phyloP scores from a whole-genome alignment of 2,888 invertebrate genomes.

The Pandemis heparana region DNA sequence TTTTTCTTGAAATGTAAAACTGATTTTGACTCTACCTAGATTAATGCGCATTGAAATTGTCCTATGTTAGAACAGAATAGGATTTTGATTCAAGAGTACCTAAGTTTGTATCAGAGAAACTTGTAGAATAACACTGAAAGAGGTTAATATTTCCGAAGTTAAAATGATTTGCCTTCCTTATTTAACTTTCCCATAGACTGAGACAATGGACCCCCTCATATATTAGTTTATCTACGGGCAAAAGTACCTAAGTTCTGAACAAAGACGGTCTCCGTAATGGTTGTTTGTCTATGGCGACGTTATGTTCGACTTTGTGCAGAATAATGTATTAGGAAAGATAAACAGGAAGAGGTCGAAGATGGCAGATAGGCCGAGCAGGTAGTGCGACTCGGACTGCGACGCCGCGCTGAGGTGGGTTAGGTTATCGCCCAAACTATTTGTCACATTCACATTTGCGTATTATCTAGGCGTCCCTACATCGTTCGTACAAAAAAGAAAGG shows the following conservation, averaged over 20 bases:
- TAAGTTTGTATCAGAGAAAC: neutral
- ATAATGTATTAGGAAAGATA: slow-evolving; percentile 70
- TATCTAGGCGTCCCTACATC: slow-evolving; percentile 13
- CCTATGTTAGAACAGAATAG: too few species aligned
- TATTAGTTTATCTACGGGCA: slow-evolving; percentile 17
- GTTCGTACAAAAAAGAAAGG: slow-evolving; percentile 1
- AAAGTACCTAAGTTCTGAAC: slow-evolving; percentile 42
- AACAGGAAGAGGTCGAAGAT: slow-evolving; percentile 68
- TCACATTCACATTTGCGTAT: slow-evolving; percentile 39
- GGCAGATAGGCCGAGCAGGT: slow-evolving; percentile 66
- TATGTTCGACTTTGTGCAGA: slow-evolving; percentile 61
- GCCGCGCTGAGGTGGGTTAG: slow-evolving; percentile 36
- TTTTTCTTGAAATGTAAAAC: neutral
- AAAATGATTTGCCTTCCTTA: neutral
- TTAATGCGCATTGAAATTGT: too few species aligned
- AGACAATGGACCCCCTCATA: slow-evolving; percentile 7
- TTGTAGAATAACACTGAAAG: neutral
- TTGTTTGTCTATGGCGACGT: slow-evolving; percentile 49
- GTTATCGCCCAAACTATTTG: slow-evolving; percentile 42
- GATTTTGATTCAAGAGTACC: too few species aligned
- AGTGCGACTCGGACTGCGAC: slow-evolving; percentile 45
- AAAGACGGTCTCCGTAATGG: slow-evolving; percentile 46
- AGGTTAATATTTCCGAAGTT: neutral
- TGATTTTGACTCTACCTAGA: too few species aligned
- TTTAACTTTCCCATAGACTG: slow-evolving; percentile 11